Conservation (phyloP, 1,140 invertebrate genomes). For the Macrosteles quadrilineatus region DNA sequence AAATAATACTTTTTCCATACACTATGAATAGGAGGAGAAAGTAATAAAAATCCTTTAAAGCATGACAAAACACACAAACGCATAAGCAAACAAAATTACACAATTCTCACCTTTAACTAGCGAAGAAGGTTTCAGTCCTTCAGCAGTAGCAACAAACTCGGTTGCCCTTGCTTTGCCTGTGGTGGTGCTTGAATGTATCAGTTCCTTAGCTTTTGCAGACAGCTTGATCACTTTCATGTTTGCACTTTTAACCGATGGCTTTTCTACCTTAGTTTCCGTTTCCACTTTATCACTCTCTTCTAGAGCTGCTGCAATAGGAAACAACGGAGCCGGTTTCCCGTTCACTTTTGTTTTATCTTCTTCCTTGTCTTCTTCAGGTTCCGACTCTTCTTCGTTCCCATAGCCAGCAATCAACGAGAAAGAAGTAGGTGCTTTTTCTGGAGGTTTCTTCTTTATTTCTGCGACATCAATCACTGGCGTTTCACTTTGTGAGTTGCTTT, state of each 20-base stretch:
- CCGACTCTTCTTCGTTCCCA: constrained; percentile 57
- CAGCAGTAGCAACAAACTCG: constrained; percentile 30
- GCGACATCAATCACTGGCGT: too few species aligned
- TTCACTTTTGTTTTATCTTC: constrained; percentile 31
- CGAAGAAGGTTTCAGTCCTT: constrained; percentile 34
- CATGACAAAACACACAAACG: too few species aligned
- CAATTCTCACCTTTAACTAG: background rate
- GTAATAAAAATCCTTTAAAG: too few species aligned
- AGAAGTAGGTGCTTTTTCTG: constrained; percentile 41
- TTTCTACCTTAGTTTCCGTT: background rate
- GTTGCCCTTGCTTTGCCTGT: constrained; percentile 38
- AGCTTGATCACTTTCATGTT: constrained; percentile 39
- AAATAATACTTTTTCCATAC: too few species aligned
- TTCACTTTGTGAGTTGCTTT: too few species aligned
- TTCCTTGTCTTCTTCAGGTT: constrained; percentile 57
- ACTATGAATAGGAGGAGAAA: too few species aligned
- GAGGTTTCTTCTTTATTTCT: too few species aligned
- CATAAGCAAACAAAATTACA: too few species aligned
- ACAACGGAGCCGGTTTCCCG: constrained; percentile 34
- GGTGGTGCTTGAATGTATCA: constrained; percentile 38
- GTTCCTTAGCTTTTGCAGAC: constrained; percentile 39
- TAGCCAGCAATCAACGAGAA: constrained; percentile 61
- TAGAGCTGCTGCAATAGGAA: constrained; percentile 33
- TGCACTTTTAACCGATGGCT: background rate
- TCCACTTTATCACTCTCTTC: too few species aligned